Conservation (phyloP, 2,797 vertebrate genomes). For the Poecilia velifera region DNA sequence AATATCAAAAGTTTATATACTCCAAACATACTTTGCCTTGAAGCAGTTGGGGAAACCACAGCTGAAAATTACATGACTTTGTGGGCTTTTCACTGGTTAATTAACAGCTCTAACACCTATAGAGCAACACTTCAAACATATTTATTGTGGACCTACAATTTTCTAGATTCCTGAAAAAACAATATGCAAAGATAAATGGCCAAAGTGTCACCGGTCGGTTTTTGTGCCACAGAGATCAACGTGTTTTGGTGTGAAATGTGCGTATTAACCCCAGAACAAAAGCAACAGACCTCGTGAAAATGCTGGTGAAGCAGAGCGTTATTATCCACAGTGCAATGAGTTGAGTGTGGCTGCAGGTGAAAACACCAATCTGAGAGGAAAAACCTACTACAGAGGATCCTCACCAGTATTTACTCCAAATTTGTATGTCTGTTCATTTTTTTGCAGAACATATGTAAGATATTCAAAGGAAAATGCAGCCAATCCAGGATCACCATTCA, state of each 20-base stretch:
- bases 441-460: too few species aligned
- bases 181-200: not conserved
- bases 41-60: not conserved
- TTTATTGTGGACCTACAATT: not conserved
- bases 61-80: not conserved
- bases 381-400: not conserved
- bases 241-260: conserved; percentile 1
- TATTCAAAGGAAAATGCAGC: not conserved
- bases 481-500: not conserved
- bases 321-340: not conserved
- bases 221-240: not conserved
- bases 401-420: not conserved
- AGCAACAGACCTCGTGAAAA: not conserved
- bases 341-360: not conserved
- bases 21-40: not conserved
- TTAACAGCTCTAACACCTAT: not conserved
- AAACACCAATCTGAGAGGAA: not conserved
- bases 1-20: not conserved
- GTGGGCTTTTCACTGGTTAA: not conserved
- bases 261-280: not conserved
- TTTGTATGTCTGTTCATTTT: too few species aligned
- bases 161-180: not conserved
- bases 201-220: not conserved
- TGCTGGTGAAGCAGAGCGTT: not conserved
- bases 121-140: not conserved